phyloP scores from a whole-genome alignment of 2,888 invertebrate species.

The Drosophila hamatofila region DNA sequence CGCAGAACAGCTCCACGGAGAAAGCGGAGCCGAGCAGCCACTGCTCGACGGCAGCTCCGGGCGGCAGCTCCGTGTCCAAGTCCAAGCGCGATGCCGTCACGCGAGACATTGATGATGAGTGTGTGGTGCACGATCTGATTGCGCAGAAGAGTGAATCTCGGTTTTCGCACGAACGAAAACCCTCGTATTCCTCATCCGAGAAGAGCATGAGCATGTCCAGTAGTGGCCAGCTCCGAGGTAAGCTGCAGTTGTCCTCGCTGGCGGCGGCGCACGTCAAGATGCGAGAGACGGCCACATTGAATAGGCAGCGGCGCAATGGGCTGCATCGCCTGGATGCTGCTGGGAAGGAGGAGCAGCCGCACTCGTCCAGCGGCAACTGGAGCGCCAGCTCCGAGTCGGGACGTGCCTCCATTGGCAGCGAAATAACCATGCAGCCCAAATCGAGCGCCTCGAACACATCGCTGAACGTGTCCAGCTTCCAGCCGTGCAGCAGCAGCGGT shows the following conservation, averaged over 20 bases:
- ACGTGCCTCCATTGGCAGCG: slow-evolving; percentile 93
- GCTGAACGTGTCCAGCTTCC: slow-evolving; percentile 87
- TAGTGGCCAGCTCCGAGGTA: slow-evolving; percentile 83
- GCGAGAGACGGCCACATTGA: slow-evolving; percentile 90
- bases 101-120: slow-evolving; percentile 87
- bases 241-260: slow-evolving; percentile 70
- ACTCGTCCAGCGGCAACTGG: slow-evolving; percentile 97
- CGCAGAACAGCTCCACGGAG: slow-evolving; percentile 71
- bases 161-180: slow-evolving; percentile 91
- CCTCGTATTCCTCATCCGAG: slow-evolving; percentile 91
- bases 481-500: slow-evolving; percentile 86
- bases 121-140: slow-evolving; percentile 88
- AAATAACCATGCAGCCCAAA: slow-evolving; percentile 90
- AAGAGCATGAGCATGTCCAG: slow-evolving; percentile 88
- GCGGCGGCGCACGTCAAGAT: slow-evolving; percentile 88
- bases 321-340: slow-evolving; percentile 84
- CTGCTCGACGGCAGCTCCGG: slow-evolving; percentile 30
- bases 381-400: slow-evolving; percentile 96
- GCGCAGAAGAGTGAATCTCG: slow-evolving; percentile 87
- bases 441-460: slow-evolving; percentile 90
- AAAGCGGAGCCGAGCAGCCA: slow-evolving; percentile 61
- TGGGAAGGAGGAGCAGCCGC: slow-evolving; percentile 90
- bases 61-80: slow-evolving; percentile 32
- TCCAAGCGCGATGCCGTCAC: slow-evolving; percentile 31
- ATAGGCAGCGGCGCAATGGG: slow-evolving; percentile 89